A percentile compares a stretch with the other conserved stretches of the same genome.
phyloP scores from a whole-genome alignment of 2,888 invertebrate species.

The Resseliella maxima region DNA sequence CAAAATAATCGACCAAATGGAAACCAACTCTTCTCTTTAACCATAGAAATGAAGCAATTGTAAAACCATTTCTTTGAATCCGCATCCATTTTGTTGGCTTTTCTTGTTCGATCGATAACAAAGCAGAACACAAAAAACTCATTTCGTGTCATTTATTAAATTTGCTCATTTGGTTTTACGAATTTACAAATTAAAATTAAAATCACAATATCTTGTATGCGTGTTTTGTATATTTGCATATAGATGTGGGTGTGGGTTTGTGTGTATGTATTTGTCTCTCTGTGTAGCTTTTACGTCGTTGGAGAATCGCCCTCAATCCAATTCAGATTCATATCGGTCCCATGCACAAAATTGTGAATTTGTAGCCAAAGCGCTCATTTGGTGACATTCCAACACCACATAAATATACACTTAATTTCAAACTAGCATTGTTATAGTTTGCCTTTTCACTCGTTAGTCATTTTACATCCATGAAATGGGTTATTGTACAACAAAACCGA shows the following conservation, averaged over 20 bases:
- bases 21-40: background rate
- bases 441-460: background rate
- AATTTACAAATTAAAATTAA: background rate
- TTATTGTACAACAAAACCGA: background rate
- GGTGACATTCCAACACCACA: background rate
- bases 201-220: too few species aligned
- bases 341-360: background rate
- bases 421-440: background rate
- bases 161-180: background rate
- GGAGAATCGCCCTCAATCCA: too few species aligned
- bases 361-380: background rate
- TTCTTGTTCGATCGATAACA: background rate
- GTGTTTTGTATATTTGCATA: too few species aligned
- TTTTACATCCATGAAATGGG: too few species aligned
- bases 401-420: background rate
- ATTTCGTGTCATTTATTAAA: background rate
- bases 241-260: too few species aligned
- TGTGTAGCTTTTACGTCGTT: too few species aligned
- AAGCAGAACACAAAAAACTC: background rate
- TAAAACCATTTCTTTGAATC: background rate
- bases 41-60: background rate
- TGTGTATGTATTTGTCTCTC: too few species aligned
- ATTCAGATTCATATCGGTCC: too few species aligned
- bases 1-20: background rate
- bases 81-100: background rate